Evolutionary conservation across 2,797 vertebrate genomes (phyloP), one percentile per base, ranked within the genome.

Genomic region (Hippopotamyrus pictus): DNA sequence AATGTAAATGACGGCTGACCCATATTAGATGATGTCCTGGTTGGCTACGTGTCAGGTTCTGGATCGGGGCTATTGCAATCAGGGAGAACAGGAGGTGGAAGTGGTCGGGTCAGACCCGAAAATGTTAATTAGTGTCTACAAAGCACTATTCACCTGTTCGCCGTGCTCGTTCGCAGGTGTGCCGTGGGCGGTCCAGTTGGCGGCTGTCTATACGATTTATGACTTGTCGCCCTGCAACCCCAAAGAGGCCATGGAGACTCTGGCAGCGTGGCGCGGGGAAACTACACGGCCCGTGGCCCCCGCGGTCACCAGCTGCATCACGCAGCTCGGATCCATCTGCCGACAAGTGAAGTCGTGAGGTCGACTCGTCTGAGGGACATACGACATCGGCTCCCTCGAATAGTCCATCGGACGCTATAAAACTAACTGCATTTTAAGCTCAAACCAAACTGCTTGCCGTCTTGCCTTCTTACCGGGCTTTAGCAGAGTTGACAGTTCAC

Each of bases 101-200:
- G 85, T 17, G 3, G 25, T 54, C 14, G 14, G 29, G n/a, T 53
- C 83, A 46, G 11, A 37, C 29, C 53, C 4, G 19, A 53, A 41
- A 41, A 54, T 29, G 19, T 87, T 62, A 46, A 87, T 57, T 87
- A 54, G 14, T 11, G 29, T 76, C 33, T 76, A 76, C 69, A 37
- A 76, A 76, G 69, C 69, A 29, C 17, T 33, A 5, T 57, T 37
- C 25, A 9, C 50, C 41, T 44, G 54, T 69, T 57, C 37, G 19
- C 48, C 73, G 22, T 91, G 22, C 59, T 79, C 82, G 62, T 89
- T 91, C 92, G 14, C 93, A 99, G 98, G 95, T 92, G 95, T 99
- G 48, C 97, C 97, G 0, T 98, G 97, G 97, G 96, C 96, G 9
- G 96, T 99, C 87, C 98, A 99, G 93, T 93, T 99, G 89, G 97